phyloP scores from a whole-genome alignment of 2,888 invertebrate species.

The Lithophane ornitopus region DNA sequence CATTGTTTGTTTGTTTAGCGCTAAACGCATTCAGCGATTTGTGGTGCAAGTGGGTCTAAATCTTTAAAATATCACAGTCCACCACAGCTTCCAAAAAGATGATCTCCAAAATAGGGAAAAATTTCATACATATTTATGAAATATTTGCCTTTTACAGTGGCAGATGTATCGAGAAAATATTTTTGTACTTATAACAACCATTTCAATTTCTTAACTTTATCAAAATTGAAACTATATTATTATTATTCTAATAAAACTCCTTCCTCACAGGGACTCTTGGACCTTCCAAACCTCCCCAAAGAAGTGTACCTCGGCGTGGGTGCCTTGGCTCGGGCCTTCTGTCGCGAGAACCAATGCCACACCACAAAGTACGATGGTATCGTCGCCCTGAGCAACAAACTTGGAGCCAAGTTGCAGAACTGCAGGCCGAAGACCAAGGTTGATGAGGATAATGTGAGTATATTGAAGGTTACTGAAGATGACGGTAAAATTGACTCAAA shows the following conservation, averaged over 20 bases:
- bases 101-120: not conserved
- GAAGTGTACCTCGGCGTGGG: constrained; percentile 94
- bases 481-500: not conserved
- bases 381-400: constrained; percentile 91
- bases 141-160: not conserved
- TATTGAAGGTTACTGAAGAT: not conserved
- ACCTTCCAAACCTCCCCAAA: constrained; percentile 91
- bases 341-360: constrained; percentile 92
- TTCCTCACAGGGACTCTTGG: constrained; percentile 89
- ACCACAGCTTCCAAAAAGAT: not conserved
- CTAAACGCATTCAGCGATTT: not conserved
- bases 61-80: not conserved
- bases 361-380: constrained; percentile 88
- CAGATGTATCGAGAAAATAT: not conserved
- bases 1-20: too few species aligned
- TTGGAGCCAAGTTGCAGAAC: constrained; percentile 92
- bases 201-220: too few species aligned
- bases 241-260: not conserved
- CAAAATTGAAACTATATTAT: too few species aligned
- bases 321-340: constrained; percentile 93
- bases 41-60: not conserved
- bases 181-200: too few species aligned
- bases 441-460: constrained; percentile 92
- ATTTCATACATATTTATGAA: too few species aligned
- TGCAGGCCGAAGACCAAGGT: constrained; percentile 92